Base-by-base conservation (phyloP, 30 jellyfish, hydroid and myxozoan genomes). In the Sanderia malayensis region DNA sequence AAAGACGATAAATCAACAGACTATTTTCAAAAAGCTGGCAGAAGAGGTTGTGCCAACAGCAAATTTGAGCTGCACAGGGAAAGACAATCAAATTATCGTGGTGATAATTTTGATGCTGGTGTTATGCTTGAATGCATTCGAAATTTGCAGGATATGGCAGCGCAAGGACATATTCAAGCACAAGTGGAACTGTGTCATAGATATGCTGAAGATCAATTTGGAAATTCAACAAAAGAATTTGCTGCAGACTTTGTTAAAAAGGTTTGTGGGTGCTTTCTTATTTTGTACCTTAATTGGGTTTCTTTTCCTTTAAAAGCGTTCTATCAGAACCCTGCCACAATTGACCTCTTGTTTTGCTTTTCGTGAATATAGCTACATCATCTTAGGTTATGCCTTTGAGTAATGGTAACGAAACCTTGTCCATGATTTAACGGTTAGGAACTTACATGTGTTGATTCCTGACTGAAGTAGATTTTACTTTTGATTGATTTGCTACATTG, bases 81-180 rank as follows among this genome's bases (percentile, higher is more conserved):
- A 46, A 37, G 52, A 65, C 1, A 0, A 1, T 3, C 53, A 33
- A 46, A 20, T 17, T 18, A 57, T 37, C 46, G 62, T 64, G 18
- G 79, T 3, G 67, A 44, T n/a, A n/a, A n/a, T n/a, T n/a, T n/a
- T n/a, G 96, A 87, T 73, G 87, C 86, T 46, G 96, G 96, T 18
- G 87, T 72, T 20, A 30, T 10, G 32, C 70, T 87, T 20, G 85
- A 79, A 25, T 41, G 82, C 58, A 15, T 71, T 30, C 65, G 96
- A 52, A 73, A 33, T 24, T 61, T 87, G 66, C 77, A 70, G 26
- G 89, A 73, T 24, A 72, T 90, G 20, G 92, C 94, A 60, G 55
- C 87, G 31, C 67, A 33, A n/a, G 89, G 89, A 0, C 80, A 87
- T 57, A 46, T 45, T 15, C 83, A 65, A 1, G 94, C 96, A 0